Base-by-base conservation (phyloP, 1,140 invertebrate species). In the Cepaea nemoralis region DNA sequence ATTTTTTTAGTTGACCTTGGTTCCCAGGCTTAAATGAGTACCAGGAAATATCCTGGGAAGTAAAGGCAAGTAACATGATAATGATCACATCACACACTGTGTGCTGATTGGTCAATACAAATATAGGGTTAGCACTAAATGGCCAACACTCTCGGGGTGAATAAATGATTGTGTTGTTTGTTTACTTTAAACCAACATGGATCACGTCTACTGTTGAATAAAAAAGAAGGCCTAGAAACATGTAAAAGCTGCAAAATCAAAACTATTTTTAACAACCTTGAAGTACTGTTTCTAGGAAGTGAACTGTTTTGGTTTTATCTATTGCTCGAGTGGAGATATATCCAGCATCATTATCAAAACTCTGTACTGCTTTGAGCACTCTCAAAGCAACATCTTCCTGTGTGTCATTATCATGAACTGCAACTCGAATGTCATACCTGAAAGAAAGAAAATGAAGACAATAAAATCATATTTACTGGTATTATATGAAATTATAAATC, bases 341-440 rank as follows among this genome's bases (percentile, higher is more conserved):
- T 24, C 75, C 75, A 40, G 33, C 10, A 50, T 77, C 39, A 0
- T 77, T 55, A 55, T 81, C 40, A 33, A 83, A 77, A 8, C 35
- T 67, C 6, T 77, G 19, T 16, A 87, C 14, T 1, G 76, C 78
- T 24, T 70, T 45, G 1, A 86, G 40, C 31, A 89, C 83, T 82
- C 88, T 90, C 14, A 86, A 73, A 22, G 88, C 85, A 22, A 90
- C 83, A 40, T 80, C 86, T 45, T 88, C 83, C 24, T 80, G 83
- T 19, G 83, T 83, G 50, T 89, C 89, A 27, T 81, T 63, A 42
- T 83, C 80, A 48, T 88, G 86, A 59, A 85, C 86, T 1, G 89
- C 80, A 37, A 91, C 81, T 77, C 90, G 76, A 1, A 88, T 75
- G 55, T 91, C 90, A 77, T 91, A 66, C 75, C 75, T 77, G 55